Conservation (phyloP, 1,140 invertebrate genomes). For the Acromyrmex heyeri region DNA sequence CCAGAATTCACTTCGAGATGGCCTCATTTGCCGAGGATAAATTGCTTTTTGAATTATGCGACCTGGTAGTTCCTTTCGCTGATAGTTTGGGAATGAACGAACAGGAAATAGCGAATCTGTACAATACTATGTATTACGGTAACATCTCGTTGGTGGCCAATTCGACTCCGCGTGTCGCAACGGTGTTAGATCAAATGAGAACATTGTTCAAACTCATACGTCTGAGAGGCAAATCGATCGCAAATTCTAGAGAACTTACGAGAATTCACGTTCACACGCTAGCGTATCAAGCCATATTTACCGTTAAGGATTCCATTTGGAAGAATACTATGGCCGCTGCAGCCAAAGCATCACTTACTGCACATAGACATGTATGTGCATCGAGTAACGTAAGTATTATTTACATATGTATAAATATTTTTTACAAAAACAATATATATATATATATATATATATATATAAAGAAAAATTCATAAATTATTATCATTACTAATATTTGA, state of each 20-base stretch:
- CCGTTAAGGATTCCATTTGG: constrained; percentile 90
- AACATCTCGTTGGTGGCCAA: constrained; percentile 92
- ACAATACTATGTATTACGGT: constrained; percentile 90
- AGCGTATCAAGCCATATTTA: constrained; percentile 95
- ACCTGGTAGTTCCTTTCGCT: constrained; percentile 91
- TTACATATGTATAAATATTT: neutral
- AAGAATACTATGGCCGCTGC: constrained; percentile 93
- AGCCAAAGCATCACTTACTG: constrained; percentile 94
- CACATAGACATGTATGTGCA: constrained; percentile 95
- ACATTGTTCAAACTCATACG: constrained; percentile 90
- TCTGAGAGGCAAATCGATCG: constrained; percentile 83
- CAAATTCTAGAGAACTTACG: constrained; percentile 88
- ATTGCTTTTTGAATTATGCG: constrained; percentile 90
- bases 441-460: no score
- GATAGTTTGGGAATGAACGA: constrained; percentile 97
- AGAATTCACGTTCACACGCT: constrained; percentile 95
- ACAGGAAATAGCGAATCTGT: constrained; percentile 93
- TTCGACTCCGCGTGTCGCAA: constrained; percentile 93
- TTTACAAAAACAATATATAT: no score
- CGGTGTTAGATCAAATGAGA: constrained; percentile 94
- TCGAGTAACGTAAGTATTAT: constrained; percentile 87
- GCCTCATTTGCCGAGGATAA: constrained; percentile 93
- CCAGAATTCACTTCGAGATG: constrained; percentile 95
- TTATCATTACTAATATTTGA: constrained; percentile 20
- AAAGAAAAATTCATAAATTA: neutral